These are phyloP conservation scores for Eurytoma adleriae DNA, from an alignment of 2,888 invertebrate genomes.

Conservation along the genomic window DNA sequence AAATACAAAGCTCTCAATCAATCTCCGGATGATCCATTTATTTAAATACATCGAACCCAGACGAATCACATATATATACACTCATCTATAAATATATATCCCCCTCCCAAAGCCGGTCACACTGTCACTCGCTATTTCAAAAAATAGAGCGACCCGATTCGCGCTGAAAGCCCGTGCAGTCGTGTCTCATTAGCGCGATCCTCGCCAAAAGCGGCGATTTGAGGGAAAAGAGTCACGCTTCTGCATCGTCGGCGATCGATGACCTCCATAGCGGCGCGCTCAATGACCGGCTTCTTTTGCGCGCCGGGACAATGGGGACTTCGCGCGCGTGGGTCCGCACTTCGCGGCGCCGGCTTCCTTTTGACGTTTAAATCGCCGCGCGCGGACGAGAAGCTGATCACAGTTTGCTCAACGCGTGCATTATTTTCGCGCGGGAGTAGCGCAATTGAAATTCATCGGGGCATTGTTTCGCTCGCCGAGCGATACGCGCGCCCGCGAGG, in stretches of 20 bases:
- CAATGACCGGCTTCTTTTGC: not conserved
- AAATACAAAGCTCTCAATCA: no score
- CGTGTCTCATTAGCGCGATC: no score
- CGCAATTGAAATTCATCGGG: conserved; percentile 43
- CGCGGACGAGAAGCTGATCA: not conserved
- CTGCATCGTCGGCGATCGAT: conserved; percentile 31
- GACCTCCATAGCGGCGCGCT: conserved; percentile 17
- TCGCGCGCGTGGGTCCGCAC: not conserved
- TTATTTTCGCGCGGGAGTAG: conserved; percentile 1
- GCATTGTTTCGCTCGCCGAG: not conserved
- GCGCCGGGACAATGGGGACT: conserved; percentile 32
- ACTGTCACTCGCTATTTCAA: no score
- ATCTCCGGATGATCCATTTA: no score
- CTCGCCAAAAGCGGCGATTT: conserved; percentile 3
- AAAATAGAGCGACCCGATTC: no score
- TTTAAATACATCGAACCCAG: no score
- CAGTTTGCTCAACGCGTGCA: conserved; percentile 25
- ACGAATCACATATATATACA: no score
- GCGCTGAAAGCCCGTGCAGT: no score
- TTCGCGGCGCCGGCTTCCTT: conserved; percentile 6
- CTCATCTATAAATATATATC: no score
- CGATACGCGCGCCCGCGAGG: not conserved
- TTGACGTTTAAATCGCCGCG: conserved; percentile 20
- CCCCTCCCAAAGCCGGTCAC: no score
- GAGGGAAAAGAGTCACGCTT: conserved; percentile 12